phyloP scores from a whole-genome alignment of 2,888 invertebrate genomes.

The Lordiphosa fenestrarum region DNA sequence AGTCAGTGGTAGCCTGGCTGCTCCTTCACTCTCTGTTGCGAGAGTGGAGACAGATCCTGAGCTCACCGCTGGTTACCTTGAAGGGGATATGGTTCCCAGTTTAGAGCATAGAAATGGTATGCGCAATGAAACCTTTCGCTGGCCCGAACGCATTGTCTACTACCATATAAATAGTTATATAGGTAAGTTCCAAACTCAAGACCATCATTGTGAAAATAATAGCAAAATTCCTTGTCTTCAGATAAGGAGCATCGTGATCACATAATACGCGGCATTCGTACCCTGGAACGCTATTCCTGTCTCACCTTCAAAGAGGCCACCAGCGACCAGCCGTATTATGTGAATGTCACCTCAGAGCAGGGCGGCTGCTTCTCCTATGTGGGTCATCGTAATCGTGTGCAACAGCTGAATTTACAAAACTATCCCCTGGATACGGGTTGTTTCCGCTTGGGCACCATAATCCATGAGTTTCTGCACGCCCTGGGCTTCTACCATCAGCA shows the following conservation, averaged over 20 bases:
- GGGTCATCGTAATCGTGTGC: constrained; percentile 82
- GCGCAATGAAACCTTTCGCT: constrained; percentile 81
- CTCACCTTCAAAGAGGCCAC: constrained; percentile 85
- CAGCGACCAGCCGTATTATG: constrained; percentile 64
- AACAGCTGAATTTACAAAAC: constrained; percentile 49
- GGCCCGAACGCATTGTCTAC: constrained; percentile 85
- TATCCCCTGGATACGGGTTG: constrained; percentile 55
- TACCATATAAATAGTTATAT: constrained; percentile 79
- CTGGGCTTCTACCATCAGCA: constrained; percentile 89
- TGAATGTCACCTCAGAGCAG: constrained; percentile 62
- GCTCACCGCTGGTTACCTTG: constrained; percentile 86
- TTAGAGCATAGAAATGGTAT: constrained; percentile 83
- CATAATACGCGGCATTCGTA: constrained; percentile 85
- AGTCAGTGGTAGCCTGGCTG: background rate
- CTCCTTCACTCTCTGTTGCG: too few relatives aligned
- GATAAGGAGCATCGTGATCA: constrained; percentile 82
- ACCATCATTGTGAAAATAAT: background rate
- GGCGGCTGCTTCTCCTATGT: constrained; percentile 89
- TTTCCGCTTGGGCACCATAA: constrained; percentile 81
- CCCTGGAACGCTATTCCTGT: constrained; percentile 87
- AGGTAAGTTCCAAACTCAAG: constrained; percentile 33
- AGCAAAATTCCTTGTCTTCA: constrained; percentile 10
- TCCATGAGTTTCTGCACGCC: constrained; percentile 89
- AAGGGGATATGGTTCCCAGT: constrained; percentile 87
- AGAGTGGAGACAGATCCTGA: constrained; percentile 83